Conservation (phyloP, 2,113 vertebrate genomes). For the Aramus guarauna region DNA sequence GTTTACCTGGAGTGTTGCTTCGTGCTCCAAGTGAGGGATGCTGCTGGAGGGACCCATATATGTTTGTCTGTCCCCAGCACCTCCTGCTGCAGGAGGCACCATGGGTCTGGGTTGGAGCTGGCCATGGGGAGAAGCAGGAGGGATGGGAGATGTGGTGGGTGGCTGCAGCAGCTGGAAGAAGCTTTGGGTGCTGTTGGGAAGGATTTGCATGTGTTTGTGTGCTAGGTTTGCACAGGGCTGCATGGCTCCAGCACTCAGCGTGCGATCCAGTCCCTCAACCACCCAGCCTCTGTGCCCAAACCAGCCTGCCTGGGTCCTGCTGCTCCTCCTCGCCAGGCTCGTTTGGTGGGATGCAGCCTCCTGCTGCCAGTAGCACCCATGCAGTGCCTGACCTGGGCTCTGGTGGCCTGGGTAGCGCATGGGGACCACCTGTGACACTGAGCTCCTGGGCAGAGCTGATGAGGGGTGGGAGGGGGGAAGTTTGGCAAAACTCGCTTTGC, state of each 20-base stretch:
- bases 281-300: background rate
- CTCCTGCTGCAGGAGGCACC: background rate
- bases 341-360: background rate
- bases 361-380: accelerated
- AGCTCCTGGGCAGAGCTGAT: background rate
- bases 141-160: accelerated
- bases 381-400: background rate
- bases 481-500: background rate
- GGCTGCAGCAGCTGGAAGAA: background rate
- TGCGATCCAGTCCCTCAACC: background rate
- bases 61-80: accelerated
- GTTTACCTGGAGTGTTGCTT: background rate
- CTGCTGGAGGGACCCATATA: background rate
- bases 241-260: accelerated
- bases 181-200: accelerated
- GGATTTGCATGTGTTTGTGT: background rate
- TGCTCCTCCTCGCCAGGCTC: background rate
- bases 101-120: background rate
- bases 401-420: accelerated
- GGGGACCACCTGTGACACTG: background rate
- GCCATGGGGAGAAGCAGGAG: background rate
- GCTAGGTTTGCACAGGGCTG: background rate
- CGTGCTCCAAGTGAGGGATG: accelerated
- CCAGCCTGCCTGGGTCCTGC: background rate
- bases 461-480: too few relatives aligned